Conservation (phyloP, 2,888 invertebrate species). For the Melinaea menophilus region DNA sequence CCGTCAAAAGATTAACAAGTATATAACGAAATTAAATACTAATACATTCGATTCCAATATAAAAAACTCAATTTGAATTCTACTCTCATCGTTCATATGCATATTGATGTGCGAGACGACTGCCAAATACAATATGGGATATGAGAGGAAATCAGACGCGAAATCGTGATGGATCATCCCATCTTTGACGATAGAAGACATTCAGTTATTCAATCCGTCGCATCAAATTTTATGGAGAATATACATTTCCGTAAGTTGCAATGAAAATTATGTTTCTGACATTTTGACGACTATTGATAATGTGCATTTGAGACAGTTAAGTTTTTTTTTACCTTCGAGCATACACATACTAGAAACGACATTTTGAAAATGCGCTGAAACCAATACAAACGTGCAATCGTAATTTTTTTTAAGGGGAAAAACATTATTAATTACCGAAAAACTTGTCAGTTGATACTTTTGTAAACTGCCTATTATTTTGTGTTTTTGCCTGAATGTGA, state of each 20-base stretch:
- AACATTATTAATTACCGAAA: no score
- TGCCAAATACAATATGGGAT: conserved; percentile 1
- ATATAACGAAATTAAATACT: neutral
- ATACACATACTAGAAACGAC: no score
- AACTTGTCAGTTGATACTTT: no score
- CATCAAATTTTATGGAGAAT: neutral
- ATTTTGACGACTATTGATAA: no score
- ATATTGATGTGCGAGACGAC: conserved; percentile 1
- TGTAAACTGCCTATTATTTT: no score
- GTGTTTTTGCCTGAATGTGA: no score
- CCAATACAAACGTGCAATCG: no score
- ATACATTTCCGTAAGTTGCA: neutral
- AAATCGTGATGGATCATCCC: neutral
- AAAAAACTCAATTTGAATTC: neutral
- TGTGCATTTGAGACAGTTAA: no score
- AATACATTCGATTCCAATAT: neutral
- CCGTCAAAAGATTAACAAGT: neutral
- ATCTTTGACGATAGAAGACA: neutral
- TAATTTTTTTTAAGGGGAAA: no score
- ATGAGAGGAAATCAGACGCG: conserved; percentile 4
- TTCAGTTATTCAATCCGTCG: conserved; percentile 1
- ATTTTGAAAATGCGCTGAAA: no score
- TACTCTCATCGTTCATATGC: neutral
- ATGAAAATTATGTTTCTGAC: neutral
- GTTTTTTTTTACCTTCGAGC: no score